phyloP scores from a whole-genome alignment of 2,888 invertebrate species.

The Orthosia incerta region DNA sequence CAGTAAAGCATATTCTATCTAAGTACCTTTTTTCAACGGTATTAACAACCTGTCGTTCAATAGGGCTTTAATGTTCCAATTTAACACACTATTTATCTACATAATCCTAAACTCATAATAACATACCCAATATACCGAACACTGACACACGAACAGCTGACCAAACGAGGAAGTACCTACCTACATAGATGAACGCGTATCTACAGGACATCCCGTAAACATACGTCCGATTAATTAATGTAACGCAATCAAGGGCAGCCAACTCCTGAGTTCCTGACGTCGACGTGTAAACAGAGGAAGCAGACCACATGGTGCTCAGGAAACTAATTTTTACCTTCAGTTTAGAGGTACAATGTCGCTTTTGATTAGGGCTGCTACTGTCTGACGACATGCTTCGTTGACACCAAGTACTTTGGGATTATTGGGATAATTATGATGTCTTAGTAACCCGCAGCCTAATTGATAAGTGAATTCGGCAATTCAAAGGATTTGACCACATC shows the following conservation, averaged over 20 bases:
- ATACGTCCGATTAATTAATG: slow-evolving; percentile 48
- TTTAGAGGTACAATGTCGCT: slow-evolving; percentile 16
- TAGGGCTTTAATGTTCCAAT: not conserved
- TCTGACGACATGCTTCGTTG: too few relatives aligned
- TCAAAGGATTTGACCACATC: too few relatives aligned
- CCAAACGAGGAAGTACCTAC: slow-evolving; percentile 28
- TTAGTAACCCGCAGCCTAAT: too few relatives aligned
- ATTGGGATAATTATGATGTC: too few relatives aligned
- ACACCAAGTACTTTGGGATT: too few relatives aligned
- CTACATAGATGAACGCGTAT: slow-evolving; percentile 1
- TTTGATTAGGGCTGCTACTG: slow-evolving; percentile 29
- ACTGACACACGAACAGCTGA: slow-evolving; percentile 27
- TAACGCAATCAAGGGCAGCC: slow-evolving; percentile 40
- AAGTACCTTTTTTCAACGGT: too few relatives aligned
- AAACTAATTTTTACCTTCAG: slow-evolving; percentile 32
- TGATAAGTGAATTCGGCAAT: too few relatives aligned
- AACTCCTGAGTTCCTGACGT: slow-evolving; percentile 4
- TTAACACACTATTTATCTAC: not conserved
- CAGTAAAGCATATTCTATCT: too few relatives aligned
- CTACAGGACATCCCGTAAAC: slow-evolving; percentile 29
- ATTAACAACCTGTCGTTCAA: not conserved
- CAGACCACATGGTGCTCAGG: slow-evolving; percentile 41
- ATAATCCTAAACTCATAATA: not conserved
- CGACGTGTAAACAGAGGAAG: slow-evolving; percentile 36
- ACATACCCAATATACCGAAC: not conserved